These are phyloP conservation scores for Vollenhovia emeryi DNA, from an alignment of 1,140 invertebrate genomes.

Conservation along the genomic window DNA sequence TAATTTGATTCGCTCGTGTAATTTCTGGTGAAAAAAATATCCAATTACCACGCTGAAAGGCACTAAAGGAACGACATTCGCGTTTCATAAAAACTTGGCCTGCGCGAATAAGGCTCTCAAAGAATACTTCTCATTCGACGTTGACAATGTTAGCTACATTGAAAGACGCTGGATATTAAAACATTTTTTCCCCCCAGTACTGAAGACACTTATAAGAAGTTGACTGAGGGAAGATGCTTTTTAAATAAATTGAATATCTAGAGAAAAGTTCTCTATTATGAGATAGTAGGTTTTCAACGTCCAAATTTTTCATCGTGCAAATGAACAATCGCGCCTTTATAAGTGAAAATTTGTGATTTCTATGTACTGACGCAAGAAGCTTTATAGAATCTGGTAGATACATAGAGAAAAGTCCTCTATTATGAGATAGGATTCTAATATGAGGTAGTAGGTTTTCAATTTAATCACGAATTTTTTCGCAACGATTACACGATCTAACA, in stretches of 20 bases:
- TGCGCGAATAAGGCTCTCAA: background rate
- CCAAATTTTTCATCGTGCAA: too few relatives aligned
- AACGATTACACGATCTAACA: too few relatives aligned
- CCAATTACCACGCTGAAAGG: conserved; percentile 11
- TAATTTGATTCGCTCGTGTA: background rate
- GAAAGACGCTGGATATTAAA: conserved; percentile 4
- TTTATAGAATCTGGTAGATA: too few relatives aligned
- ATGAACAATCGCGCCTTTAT: too few relatives aligned
- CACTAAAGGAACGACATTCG: background rate
- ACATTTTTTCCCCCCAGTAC: background rate
- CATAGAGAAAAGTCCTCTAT: too few relatives aligned
- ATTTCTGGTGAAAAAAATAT: conserved; percentile 29
- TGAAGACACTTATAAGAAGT: background rate
- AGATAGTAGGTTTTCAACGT: too few relatives aligned
- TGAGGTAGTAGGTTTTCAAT: too few relatives aligned
- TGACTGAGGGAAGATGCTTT: background rate
- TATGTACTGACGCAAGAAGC: too few relatives aligned
- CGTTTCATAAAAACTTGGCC: conserved; percentile 17
- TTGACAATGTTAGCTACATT: background rate
- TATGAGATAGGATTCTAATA: too few relatives aligned
- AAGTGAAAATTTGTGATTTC: too few relatives aligned
- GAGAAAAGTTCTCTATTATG: too few relatives aligned
- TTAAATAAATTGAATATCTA: background rate
- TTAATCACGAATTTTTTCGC: too few relatives aligned
- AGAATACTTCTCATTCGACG: conserved; percentile 1